Conservation (phyloP, 2,888 invertebrate species). For the Lasioglossum figueresi region DNA sequence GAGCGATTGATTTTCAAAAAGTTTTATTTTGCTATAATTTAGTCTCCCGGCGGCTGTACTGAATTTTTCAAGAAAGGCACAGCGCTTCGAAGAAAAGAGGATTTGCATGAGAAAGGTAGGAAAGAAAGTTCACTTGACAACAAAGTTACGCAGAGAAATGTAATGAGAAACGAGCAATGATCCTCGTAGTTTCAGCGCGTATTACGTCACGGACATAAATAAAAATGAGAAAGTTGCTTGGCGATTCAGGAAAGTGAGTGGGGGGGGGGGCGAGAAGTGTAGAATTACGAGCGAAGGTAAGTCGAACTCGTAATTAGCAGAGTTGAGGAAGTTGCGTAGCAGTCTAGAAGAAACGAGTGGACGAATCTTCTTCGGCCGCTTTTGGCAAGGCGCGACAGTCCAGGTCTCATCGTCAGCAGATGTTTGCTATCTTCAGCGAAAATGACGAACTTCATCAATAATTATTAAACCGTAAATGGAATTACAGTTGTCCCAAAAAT, state of each 20-base stretch:
- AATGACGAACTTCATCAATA: background rate
- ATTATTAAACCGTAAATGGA: background rate
- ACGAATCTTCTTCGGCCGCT: background rate
- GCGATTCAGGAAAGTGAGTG: conserved; percentile 3
- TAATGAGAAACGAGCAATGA: background rate
- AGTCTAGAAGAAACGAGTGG: background rate
- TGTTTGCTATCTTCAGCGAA: too few species aligned
- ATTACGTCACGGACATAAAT: conserved; percentile 9
- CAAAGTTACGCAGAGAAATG: conserved; percentile 1
- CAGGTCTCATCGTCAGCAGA: background rate
- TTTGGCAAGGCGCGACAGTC: background rate
- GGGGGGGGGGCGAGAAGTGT: background rate
- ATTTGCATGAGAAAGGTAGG: conserved; percentile 26
- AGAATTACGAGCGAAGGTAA: conserved; percentile 40
- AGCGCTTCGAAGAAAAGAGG: too few species aligned
- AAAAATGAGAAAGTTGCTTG: conserved; percentile 19
- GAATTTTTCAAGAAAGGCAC: too few species aligned
- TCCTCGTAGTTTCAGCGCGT: conserved; percentile 22
- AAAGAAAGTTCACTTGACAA: conserved; percentile 8
- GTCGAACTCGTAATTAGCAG: conserved; percentile 52
- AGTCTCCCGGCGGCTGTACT: too few species aligned
- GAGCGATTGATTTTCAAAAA: background rate
- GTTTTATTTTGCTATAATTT: too few species aligned
- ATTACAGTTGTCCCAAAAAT: too few species aligned
- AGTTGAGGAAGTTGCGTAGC: conserved; percentile 30